These are phyloP conservation scores for Chondrilla cf. caribensis DNA, from an alignment of 37 sponge, comb jelly and placozoan genomes.

Conservation along the genomic window DNA sequence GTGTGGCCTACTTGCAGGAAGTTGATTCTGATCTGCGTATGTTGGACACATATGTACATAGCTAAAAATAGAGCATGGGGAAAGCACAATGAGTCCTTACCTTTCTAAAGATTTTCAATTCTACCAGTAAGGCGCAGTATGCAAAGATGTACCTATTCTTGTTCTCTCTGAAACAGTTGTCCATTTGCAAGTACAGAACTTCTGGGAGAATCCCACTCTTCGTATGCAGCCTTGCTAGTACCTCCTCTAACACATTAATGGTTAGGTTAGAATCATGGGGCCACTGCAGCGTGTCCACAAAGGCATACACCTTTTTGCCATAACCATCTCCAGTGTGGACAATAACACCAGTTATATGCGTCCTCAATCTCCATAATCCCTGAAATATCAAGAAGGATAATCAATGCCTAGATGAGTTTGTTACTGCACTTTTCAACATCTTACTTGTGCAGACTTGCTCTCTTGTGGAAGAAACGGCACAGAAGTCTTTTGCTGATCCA, in stretches of 20 bases:
- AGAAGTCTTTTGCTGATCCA: constrained; percentile 41
- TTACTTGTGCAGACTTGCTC: constrained; percentile 26
- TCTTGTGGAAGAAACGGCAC: constrained; percentile 16
- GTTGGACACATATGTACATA: neutral
- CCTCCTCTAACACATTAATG: constrained; percentile 30
- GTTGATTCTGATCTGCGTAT: neutral
- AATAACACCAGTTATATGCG: constrained; percentile 43
- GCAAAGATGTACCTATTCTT: constrained; percentile 20
- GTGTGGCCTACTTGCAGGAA: constrained; percentile 1
- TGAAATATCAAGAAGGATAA: neutral
- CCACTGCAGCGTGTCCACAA: constrained; percentile 40
- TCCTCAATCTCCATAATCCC: constrained; percentile 39
- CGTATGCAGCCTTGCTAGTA: neutral
- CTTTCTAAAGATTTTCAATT: constrained; percentile 14
- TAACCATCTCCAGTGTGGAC: constrained; percentile 9
- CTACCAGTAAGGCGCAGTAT: constrained; percentile 17
- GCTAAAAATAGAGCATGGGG: too few relatives aligned
- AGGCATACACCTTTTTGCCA: constrained; percentile 7
- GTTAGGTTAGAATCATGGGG: constrained; percentile 58
- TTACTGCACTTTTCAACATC: neutral
- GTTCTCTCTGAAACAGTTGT: constrained; percentile 40
- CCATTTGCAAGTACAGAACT: neutral
- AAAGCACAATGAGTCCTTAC: neutral
- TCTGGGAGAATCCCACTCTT: neutral
- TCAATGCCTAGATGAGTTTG: neutral